A percentile compares a stretch with the other conserved stretches of the same genome.
These are phyloP conservation scores for Trissolcus brochymenae DNA, from an alignment of 2,888 invertebrate species.

Conservation along the genomic window DNA sequence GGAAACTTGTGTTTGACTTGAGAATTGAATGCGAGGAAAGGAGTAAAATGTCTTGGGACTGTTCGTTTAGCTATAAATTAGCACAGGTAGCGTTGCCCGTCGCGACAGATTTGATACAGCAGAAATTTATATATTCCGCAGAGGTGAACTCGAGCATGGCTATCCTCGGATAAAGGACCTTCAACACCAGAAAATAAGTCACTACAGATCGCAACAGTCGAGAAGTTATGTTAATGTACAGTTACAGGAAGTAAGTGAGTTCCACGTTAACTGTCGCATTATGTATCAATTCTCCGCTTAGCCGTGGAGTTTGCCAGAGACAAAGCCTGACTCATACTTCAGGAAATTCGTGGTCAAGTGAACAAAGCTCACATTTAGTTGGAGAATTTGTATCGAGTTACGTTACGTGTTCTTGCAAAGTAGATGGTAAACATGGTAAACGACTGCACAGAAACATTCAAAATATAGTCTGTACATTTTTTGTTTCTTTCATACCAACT, in stretches of 20 bases:
- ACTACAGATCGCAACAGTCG: slow-evolving; percentile 25
- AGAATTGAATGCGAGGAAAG: not conserved
- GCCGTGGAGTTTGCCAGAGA: slow-evolving; percentile 7
- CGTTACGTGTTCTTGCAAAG: slow-evolving; percentile 3
- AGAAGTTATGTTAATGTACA: slow-evolving; percentile 55
- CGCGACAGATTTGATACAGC: slow-evolving; percentile 44
- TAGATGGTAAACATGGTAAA: slow-evolving; percentile 18
- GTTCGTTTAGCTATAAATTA: slow-evolving; percentile 43
- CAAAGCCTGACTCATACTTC: not conserved
- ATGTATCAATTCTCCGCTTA: slow-evolving; percentile 49
- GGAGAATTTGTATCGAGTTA: slow-evolving; percentile 20
- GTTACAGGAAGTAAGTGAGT: slow-evolving; percentile 49
- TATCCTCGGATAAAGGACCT: slow-evolving; percentile 32
- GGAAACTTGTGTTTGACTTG: not conserved
- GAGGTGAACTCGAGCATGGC: slow-evolving; percentile 5
- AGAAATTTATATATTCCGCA: slow-evolving; percentile 29
- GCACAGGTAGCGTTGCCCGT: slow-evolving; percentile 13
- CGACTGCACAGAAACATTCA: slow-evolving; percentile 3
- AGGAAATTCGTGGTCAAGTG: slow-evolving; percentile 36
- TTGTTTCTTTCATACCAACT: too few species aligned
- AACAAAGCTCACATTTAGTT: slow-evolving; percentile 35
- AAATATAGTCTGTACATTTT: too few species aligned
- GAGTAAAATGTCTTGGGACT: slow-evolving; percentile 22
- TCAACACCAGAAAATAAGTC: slow-evolving; percentile 42
- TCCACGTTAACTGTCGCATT: slow-evolving; percentile 48